Evolutionary conservation across 1,140 invertebrate genomes (phyloP).

Genomic region (Drosophila suzukii): DNA sequence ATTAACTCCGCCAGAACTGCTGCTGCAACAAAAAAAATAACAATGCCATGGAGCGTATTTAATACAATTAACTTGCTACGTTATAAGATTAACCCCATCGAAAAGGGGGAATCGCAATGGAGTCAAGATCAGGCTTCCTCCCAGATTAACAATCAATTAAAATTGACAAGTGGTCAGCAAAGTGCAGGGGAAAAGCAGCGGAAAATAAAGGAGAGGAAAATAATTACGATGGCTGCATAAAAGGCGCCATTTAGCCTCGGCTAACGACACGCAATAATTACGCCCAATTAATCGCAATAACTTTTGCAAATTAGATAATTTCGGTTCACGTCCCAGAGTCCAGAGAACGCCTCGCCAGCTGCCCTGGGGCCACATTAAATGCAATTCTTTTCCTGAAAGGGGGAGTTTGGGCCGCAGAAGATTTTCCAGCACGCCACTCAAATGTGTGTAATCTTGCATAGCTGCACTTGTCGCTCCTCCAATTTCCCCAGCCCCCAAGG

Average conservation of each 20-base stretch:
- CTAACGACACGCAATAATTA: constrained; percentile 80
- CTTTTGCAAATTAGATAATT: constrained; percentile 83
- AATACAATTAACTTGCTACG: constrained; percentile 80
- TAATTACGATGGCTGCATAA: constrained; percentile 79
- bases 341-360: constrained; percentile 12
- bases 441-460: constrained; percentile 64
- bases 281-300: constrained; percentile 82
- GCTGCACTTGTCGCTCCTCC: constrained; percentile 40
- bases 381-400: constrained; percentile 48
- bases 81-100: constrained; percentile 76
- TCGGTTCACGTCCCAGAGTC: constrained; percentile 48
- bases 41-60: constrained; percentile 72
- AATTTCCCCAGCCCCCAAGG: constrained; percentile 9
- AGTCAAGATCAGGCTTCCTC: constrained; percentile 60
- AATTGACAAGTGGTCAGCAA: constrained; percentile 72
- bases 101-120: constrained; percentile 17
- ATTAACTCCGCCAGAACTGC: constrained; percentile 66
- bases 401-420: constrained; percentile 26
- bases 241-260: constrained; percentile 73
- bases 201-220: constrained; percentile 50
- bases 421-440: constrained; percentile 46
- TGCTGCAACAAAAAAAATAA: constrained; percentile 41
- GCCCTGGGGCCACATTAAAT: constrained; percentile 49
- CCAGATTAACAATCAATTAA: constrained; percentile 83
- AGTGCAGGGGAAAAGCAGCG: constrained; percentile 7